phyloP scores from a whole-genome alignment of 1,140 invertebrate genomes.

The Microplitis mediator region DNA sequence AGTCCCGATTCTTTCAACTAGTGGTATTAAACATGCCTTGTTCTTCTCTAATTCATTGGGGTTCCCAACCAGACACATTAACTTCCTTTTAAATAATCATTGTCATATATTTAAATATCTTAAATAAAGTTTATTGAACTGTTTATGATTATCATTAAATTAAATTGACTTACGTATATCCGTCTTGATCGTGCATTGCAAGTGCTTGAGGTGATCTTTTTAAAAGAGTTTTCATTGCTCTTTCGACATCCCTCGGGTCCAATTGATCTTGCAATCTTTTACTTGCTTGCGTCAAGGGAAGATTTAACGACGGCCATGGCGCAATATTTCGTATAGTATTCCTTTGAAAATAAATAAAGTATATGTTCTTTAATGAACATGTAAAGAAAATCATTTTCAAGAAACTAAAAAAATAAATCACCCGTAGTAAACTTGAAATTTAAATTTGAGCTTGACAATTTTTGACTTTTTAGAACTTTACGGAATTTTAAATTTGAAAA shows the following conservation, averaged over 20 bases:
- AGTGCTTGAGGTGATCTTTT: slow-evolving; percentile 39
- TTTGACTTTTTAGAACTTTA: too few relatives aligned
- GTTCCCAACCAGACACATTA: slow-evolving; percentile 49
- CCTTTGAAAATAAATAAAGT: slow-evolving; percentile 11
- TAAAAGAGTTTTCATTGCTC: slow-evolving; percentile 45
- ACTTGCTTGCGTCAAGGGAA: slow-evolving; percentile 41
- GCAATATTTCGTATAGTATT: slow-evolving; percentile 26
- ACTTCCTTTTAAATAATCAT: slow-evolving; percentile 29
- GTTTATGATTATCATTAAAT: neutral
- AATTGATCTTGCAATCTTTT: slow-evolving; percentile 43
- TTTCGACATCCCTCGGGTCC: slow-evolving; percentile 40
- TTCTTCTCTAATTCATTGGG: slow-evolving; percentile 41
- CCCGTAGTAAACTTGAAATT: too few relatives aligned
- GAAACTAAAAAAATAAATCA: too few relatives aligned
- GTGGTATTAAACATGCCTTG: slow-evolving; percentile 43
- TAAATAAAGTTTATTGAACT: neutral
- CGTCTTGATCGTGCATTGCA: slow-evolving; percentile 39
- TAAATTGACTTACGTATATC: slow-evolving; percentile 48
- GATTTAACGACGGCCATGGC: slow-evolving; percentile 45
- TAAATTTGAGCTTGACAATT: too few relatives aligned
- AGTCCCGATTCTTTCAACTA: slow-evolving; percentile 46
- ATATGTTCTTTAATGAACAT: neutral
- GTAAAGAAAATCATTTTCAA: neutral
- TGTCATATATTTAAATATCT: neutral
- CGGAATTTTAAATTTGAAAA: too few relatives aligned